Evolutionary conservation across 2,113 vertebrate genomes (phyloP), one percentile per base, ranked within the genome.

Genomic region (Cryptoleucopteryx plumbea): DNA sequence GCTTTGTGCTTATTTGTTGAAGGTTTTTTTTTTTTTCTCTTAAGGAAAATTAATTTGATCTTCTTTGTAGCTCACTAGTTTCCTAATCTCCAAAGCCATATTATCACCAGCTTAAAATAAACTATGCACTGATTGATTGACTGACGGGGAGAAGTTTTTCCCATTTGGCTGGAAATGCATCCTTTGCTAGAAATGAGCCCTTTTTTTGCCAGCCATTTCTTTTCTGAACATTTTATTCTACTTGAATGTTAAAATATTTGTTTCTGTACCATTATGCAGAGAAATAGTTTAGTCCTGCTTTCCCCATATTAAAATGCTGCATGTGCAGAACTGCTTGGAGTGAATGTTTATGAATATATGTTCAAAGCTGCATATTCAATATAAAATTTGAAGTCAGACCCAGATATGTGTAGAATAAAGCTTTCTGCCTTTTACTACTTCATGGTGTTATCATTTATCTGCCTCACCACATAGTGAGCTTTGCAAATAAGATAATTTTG

Each of bases 401-500:
- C 94, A 95, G 87, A 92, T 91, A 94, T 61, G 73, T 63, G 45
- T 56, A 90, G 89, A 97, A 86, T 94, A 38, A 78, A 92, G 85
- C 92, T 86, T 93, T 97, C 87, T 93, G 52, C 63, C 85, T 94
- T 59, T 94, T 96, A 73, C 71, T 91, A 17, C 65, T 89, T 97
- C 88, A 25, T 53, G 45, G 19, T 89, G 84, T 71, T 97, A 90
- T 87, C 88, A 77, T 97, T 98, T 96, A 94, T 98, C 95, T 97
- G 93, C 82, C 70, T 97, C 61, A 26, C 73, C 72, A 88, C 82
- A 93, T 66, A 93, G 77, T 3, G 91, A 85, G 94, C 92, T 97
- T 97, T 96, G 84, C 94, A 97, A 97, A 96, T 97, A 94, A 97
- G 96, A 95, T 95, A 94, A 94, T 97, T 98, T 95, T 91, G 88